Conservation (phyloP, 2,888 invertebrate genomes). For the Nesidiocoris tenuis region DNA sequence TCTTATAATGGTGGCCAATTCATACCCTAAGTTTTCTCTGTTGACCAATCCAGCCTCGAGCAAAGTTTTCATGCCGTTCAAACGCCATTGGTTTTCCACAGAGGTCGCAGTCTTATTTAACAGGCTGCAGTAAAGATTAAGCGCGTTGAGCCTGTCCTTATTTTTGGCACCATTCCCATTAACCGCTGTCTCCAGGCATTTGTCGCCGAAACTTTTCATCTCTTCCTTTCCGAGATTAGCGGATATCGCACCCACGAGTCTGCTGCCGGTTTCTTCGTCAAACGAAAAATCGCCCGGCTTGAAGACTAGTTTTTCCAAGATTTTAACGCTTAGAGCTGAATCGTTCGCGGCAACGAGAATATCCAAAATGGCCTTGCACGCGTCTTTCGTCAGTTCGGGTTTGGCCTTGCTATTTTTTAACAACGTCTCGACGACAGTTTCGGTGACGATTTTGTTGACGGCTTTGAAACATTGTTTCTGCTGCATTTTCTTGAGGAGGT, state of each 20-base stretch:
- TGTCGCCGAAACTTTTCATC: constrained; percentile 14
- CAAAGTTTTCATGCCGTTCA: constrained; percentile 16
- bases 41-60: constrained; percentile 16
- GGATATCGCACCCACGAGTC: constrained; percentile 5
- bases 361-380: constrained; percentile 22
- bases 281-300: constrained; percentile 24
- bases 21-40: background rate
- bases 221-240: constrained; percentile 2
- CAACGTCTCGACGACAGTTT: constrained; percentile 4
- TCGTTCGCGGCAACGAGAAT: constrained; percentile 16
- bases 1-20: constrained; percentile 27
- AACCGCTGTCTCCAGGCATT: constrained; percentile 7
- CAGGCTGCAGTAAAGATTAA: constrained; percentile 16
- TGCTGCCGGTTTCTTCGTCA: constrained; percentile 24
- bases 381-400: constrained; percentile 14
- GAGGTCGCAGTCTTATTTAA: background rate
- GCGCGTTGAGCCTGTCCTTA: constrained; percentile 28
- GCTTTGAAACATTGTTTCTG: constrained; percentile 9
- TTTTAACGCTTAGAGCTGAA: constrained; percentile 6
- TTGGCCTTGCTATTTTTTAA: constrained; percentile 19
- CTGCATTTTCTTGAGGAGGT: background rate
- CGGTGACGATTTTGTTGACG: constrained; percentile 1
- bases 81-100: constrained; percentile 20
- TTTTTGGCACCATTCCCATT: constrained; percentile 15
- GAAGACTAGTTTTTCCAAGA: constrained; percentile 18